phyloP scores from a whole-genome alignment of 2,888 invertebrate species.

The Anarsia innoxiella region DNA sequence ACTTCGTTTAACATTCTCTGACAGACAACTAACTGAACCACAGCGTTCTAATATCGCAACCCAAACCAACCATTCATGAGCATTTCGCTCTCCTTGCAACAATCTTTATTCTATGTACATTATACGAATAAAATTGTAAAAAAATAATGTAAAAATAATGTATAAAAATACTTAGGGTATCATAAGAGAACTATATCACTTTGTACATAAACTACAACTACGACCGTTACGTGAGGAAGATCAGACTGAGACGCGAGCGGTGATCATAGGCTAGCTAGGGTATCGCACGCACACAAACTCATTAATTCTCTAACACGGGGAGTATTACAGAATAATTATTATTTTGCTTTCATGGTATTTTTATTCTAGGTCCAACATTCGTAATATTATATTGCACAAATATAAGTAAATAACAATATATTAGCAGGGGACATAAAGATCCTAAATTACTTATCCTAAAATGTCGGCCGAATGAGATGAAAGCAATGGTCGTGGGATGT shows the following conservation, averaged over 20 bases:
- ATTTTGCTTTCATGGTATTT: too few species aligned
- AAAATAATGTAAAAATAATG: constrained; percentile 71
- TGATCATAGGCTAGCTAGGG: too few species aligned
- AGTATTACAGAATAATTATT: too few species aligned
- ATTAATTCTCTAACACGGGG: too few species aligned
- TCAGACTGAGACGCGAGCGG: constrained; percentile 42
- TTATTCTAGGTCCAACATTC: too few species aligned
- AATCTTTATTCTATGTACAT: constrained; percentile 49
- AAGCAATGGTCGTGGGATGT: too few species aligned
- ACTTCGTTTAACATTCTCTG: constrained; percentile 39
- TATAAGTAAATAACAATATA: too few species aligned
- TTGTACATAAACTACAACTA: constrained; percentile 67
- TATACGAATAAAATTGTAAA: constrained; percentile 69
- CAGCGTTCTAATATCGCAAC: constrained; percentile 43
- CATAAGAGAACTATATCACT: constrained; percentile 75
- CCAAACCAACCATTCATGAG: constrained; percentile 47
- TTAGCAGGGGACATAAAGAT: too few species aligned
- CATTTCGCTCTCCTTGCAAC: constrained; percentile 37
- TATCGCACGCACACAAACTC: too few species aligned
- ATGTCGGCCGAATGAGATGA: too few species aligned
- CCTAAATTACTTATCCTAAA: too few species aligned
- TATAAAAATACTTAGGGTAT: constrained; percentile 73
- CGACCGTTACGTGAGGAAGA: constrained; percentile 56
- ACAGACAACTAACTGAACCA: constrained; percentile 50
- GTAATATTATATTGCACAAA: too few species aligned